Conservation (phyloP, 1,140 invertebrate species). For the Lepidotrigona ventralis region DNA sequence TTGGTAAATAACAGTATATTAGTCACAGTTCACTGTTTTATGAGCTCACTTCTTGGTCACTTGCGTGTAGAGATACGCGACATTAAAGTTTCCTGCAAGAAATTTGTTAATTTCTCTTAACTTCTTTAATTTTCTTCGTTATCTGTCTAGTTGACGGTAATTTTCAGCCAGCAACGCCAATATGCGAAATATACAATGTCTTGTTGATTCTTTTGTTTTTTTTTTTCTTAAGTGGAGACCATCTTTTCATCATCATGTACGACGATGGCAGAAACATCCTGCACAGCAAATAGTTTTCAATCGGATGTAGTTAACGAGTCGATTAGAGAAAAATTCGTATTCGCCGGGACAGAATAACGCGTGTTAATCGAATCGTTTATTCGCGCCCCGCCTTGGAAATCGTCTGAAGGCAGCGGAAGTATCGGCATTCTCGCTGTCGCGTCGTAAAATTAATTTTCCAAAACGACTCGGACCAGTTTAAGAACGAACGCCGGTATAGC, state of each 20-base stretch:
- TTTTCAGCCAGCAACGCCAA: not conserved
- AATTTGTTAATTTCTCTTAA: not conserved
- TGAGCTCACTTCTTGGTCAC: no score
- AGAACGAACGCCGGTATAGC: slow-evolving; percentile 47
- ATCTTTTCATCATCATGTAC: no score
- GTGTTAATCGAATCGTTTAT: slow-evolving; percentile 28
- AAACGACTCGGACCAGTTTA: slow-evolving; percentile 47
- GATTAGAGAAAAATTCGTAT: not conserved
- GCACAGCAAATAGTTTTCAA: not conserved
- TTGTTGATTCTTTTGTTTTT: no score
- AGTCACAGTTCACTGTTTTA: slow-evolving; percentile 50
- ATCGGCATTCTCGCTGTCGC: slow-evolving; percentile 44
- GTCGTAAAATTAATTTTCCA: slow-evolving; percentile 59
- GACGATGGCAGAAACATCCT: not conserved
- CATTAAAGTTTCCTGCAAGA: no score
- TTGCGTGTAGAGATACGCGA: no score
- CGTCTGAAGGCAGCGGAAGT: not conserved
- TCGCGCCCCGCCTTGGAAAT: slow-evolving; percentile 8
- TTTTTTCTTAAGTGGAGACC: no score
- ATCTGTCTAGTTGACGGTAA: not conserved
- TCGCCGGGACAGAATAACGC: not conserved
- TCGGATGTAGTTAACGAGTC: not conserved
- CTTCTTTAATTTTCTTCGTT: no score
- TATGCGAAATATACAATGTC: no score
- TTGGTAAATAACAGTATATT: slow-evolving; percentile 55